Evolutionary conservation across 2,797 vertebrate genomes (phyloP).

Genomic region (Eurystomus glaucurus): DNA sequence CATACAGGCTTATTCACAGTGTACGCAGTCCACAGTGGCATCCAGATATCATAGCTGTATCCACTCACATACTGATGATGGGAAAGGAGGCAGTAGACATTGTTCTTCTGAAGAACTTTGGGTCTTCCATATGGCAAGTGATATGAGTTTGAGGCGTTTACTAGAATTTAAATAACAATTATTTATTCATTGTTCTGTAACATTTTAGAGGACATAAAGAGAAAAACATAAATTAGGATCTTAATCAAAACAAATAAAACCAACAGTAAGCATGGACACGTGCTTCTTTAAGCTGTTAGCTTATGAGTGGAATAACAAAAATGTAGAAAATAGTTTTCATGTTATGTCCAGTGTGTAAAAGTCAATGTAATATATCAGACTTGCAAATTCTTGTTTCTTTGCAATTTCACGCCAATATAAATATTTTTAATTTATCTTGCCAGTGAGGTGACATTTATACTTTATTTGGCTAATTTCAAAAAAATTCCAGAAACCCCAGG

Average conservation of each 20-base stretch:
- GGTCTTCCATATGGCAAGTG: slow-evolving; percentile 93
- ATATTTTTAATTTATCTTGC: not conserved
- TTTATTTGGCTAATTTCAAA: not conserved
- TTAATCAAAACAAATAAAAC: not conserved
- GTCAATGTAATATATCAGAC: not conserved
- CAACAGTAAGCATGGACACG: not conserved
- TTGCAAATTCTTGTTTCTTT: not conserved
- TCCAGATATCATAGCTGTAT: slow-evolving; percentile 86
- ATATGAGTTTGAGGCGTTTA: slow-evolving; percentile 14
- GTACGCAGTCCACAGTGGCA: slow-evolving; percentile 95
- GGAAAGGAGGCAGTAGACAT: slow-evolving; percentile 87
- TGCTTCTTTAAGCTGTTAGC: not conserved
- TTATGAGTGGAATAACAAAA: not conserved
- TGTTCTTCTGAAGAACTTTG: slow-evolving; percentile 83
- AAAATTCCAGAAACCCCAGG: not conserved
- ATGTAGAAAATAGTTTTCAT: not conserved
- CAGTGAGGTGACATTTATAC: not conserved
- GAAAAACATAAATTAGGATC: not conserved
- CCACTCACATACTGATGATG: slow-evolving; percentile 89
- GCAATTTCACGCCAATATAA: not conserved
- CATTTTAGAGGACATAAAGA: not conserved
- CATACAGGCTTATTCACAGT: slow-evolving; percentile 82
- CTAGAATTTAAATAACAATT: slow-evolving; percentile 72
- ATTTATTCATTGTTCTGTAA: not conserved
- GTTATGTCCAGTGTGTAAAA: not conserved